Percentiles rank a stretch among this genome's conserved stretches.
Evolutionary conservation across 2,888 invertebrate species (phyloP).

Genomic region (Drosophila seclusa): DNA sequence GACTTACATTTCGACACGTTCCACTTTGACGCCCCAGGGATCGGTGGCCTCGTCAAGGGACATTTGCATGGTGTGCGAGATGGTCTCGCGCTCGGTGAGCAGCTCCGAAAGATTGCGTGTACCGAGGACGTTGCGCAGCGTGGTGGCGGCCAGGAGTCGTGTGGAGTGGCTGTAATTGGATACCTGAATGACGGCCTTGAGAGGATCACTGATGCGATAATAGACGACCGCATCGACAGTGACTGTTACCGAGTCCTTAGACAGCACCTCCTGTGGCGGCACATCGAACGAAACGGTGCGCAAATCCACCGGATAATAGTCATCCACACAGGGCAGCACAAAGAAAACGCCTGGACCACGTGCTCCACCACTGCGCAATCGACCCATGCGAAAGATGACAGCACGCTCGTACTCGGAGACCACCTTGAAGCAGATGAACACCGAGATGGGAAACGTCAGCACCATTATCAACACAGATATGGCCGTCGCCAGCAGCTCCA

Average conservation of each 20-base stretch:
- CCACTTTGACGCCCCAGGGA: constrained; percentile 97
- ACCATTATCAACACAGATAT: constrained; percentile 90
- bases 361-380: constrained; percentile 86
- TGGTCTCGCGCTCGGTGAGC: constrained; percentile 95
- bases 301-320: constrained; percentile 95
- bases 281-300: constrained; percentile 98
- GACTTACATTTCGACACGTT: constrained; percentile 96
- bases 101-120: constrained; percentile 96
- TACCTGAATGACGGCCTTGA: constrained; percentile 90
- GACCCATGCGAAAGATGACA: constrained; percentile 94
- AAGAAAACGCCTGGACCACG: constrained; percentile 95
- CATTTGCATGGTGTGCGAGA: constrained; percentile 95
- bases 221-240: constrained; percentile 96
- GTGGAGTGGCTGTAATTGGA: constrained; percentile 94
- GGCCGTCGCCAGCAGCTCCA: constrained; percentile 91
- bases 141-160: constrained; percentile 92
- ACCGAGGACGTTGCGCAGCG: constrained; percentile 95
- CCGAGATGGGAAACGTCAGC: constrained; percentile 92
- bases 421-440: constrained; percentile 94
- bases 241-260: constrained; percentile 97
- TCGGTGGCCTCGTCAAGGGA: constrained; percentile 90
- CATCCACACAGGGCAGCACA: constrained; percentile 96
- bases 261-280: constrained; percentile 97
- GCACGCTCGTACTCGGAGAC: constrained; percentile 95
- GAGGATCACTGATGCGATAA: constrained; percentile 92